These are phyloP conservation scores for Cygnus buccinator DNA, from an alignment of 2,113 vertebrate genomes.

Conservation along the genomic window DNA sequence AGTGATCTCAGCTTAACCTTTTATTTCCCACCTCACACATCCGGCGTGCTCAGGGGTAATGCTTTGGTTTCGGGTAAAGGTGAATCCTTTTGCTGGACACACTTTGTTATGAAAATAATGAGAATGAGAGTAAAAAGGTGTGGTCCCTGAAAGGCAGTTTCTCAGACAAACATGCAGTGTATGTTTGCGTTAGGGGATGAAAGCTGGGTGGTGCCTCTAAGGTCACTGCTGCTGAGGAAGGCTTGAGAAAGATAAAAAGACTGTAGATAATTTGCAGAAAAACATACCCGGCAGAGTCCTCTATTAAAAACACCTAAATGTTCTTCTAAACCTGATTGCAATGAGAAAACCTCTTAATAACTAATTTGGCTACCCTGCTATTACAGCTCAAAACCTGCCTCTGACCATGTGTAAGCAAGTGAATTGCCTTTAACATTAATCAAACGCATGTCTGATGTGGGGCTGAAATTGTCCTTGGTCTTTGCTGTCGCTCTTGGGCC, in stretches of 20 bases:
- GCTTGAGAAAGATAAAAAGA: not conserved
- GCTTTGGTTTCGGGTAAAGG: not conserved
- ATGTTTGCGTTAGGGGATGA: not conserved
- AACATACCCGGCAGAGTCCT: not conserved
- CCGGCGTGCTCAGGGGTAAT: not conserved
- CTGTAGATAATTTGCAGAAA: not conserved
- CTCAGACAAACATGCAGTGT: not conserved
- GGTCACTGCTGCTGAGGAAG: not conserved
- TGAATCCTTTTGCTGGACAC: too few species aligned
- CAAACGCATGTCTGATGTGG: fast-evolving
- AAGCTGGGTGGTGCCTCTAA: not conserved
- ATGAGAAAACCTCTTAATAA: not conserved
- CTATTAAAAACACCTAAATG: not conserved
- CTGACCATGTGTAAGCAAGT: not conserved
- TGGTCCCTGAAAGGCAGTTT: not conserved
- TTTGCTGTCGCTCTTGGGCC: not conserved
- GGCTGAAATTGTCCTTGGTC: not conserved
- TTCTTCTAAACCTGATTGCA: not conserved
- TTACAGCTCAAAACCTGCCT: not conserved
- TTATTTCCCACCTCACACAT: not conserved
- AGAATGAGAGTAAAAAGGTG: too few species aligned
- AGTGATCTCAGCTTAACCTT: not conserved
- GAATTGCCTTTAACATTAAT: not conserved
- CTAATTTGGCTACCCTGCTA: fast-evolving
- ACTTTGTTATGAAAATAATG: not conserved